Evolutionary conservation across 2,888 invertebrate genomes (phyloP), one percentile per base, ranked within the genome.

Genomic region (Pseudococcus longispinus): DNA sequence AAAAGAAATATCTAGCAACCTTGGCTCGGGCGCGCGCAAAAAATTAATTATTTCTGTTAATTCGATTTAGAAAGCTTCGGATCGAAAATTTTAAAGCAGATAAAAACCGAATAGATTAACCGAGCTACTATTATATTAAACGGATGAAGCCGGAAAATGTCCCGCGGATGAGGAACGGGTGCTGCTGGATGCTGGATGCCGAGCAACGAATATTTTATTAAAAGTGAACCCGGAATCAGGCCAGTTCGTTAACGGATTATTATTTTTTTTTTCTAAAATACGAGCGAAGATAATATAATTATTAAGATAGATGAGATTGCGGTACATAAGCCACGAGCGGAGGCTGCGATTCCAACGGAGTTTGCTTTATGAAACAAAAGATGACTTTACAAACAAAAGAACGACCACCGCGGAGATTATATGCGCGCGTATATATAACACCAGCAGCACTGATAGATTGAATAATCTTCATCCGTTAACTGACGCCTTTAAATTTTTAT

Each of bases 201-300:
- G 83, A 51, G 83, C 26, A 37, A 20, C 70, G 77, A 32, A 86
- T 74, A 86, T 86, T 86, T 86, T 86, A 86, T 86, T 86, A 86
- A 86, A 86, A 80, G 77, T 80, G 86, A 80, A 86, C 77, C 86
- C 86, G 77, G 80, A 80, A 86, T 80, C 80, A 77, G 80, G 86
- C 86, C 86, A 86, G 86, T 86, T 86, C 86, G 86, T 86, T 86
- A 86, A 86, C 86, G 86, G 80, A 86, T 86, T 86, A 86, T 86
- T 86, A 86, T 86, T 65, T 60, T 84, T 84, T 32, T 84, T 86
- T 86, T 55, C 77, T 80, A 86, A 86, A 70, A 86, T 77, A 86
- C 86, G 86, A 86, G 77, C 86, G 80, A 86, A 86, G 86, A 86
- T 86, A 86, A 86, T 86, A 77, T 86, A 86, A 86, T 86, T 86